A percentile compares a stretch with the other conserved stretches of the same genome.
phyloP scores from a whole-genome alignment of 2,113 vertebrate genomes.

The Takifugu flavidus region DNA sequence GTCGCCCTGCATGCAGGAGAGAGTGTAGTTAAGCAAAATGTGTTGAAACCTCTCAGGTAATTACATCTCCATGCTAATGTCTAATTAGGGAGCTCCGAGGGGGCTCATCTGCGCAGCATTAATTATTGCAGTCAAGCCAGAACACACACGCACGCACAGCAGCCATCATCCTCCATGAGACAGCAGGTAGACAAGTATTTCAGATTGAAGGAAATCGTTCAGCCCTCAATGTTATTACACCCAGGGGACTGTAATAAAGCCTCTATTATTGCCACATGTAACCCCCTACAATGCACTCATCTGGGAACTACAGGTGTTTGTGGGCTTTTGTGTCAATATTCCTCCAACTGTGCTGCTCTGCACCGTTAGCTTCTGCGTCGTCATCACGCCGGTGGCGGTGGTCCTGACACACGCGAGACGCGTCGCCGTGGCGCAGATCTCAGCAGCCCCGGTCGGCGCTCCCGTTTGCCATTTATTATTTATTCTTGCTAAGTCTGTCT shows the following conservation, averaged over 20 bases:
- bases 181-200: conserved; percentile 15
- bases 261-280: not conserved
- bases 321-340: conserved; percentile 26
- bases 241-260: not conserved
- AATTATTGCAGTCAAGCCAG: conserved; percentile 63
- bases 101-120: conserved; percentile 64
- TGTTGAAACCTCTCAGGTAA: conserved; percentile 70
- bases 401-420: no score
- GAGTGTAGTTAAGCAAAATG: conserved; percentile 62
- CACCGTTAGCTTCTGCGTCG: no score
- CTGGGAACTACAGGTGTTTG: not conserved
- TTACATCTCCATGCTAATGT: conserved; percentile 71
- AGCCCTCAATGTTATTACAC: conserved; percentile 1
- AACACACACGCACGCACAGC: conserved; percentile 11
- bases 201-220: conserved; percentile 21
- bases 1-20: conserved; percentile 44
- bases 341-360: not conserved
- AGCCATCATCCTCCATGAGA: conserved; percentile 12
- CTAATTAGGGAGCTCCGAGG: conserved; percentile 69
- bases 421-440: no score
- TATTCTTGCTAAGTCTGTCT: no score
- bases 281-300: conserved; percentile 16
- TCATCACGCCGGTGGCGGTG: no score
- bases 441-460: no score
- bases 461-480: no score